Base-by-base conservation (phyloP, 1,140 invertebrate genomes). In the Diorhabda elongata region DNA sequence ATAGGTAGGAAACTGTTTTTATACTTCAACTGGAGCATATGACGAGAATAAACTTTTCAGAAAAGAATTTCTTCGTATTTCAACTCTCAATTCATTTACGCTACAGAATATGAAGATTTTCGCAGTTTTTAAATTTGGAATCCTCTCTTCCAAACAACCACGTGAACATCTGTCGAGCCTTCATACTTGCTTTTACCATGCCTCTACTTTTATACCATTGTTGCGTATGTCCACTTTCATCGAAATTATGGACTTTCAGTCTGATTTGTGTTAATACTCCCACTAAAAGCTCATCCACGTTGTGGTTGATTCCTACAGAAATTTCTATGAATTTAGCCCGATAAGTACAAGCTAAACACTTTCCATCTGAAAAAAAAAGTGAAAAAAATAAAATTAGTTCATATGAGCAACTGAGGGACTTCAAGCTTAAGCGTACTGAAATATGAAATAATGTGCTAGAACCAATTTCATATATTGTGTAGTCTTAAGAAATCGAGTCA, bases 101-200 rank as follows among this genome's bases (percentile, higher is more conserved):
- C 88, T 89, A 92, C 74, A 94, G 85, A 73, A 93, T 91, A 77
- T 94, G 89, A 56, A 95, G 84, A 76, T 95, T 94, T 84, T 94
- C 93, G 84, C 92, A 95, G 81, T 94, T 92, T 82, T 94, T 94
- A 82, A 94, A 93, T 82, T 94, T 94, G 58, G 91, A 89, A 81
- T 94, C 92, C 79, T 94, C 92, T 77, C 94, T 94, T 58, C 92
- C 92, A 79, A 95, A 91, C 41, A 95, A 88, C 91, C 92, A 94
- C 7, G 92, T 94, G 67, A 95, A 86, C 90, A 94, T 92, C 81
- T 94, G 92, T 58, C 92, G 83, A 0, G 92, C 93, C 79, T 94
- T 94, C 90, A 94, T 92, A 77, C 91, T 93, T 2, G 92, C 92
- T 71, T 91, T 82, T 5, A 94, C 88, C 2, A 95, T 87, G 3